These are phyloP conservation scores for Cordylochernes scorpioides DNA, from an alignment of 2,888 invertebrate species.

Conservation along the genomic window DNA sequence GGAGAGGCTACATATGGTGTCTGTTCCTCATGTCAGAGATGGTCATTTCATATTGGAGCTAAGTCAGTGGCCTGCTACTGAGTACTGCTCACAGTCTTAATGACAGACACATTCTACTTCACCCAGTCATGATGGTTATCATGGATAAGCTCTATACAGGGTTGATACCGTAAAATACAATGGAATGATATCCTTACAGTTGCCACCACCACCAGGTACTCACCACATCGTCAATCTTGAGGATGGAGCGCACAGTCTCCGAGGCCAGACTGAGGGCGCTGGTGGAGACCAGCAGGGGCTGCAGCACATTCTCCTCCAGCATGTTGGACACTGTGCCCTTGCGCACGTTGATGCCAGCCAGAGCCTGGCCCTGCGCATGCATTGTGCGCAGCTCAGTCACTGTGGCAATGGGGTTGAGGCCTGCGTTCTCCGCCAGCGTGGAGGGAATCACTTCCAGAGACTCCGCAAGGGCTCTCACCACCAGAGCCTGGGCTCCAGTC, in stretches of 20 bases:
- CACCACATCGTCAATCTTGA: constrained; percentile 98
- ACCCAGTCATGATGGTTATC: too few relatives aligned
- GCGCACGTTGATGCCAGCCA: constrained; percentile 83
- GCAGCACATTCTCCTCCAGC: constrained; percentile 82
- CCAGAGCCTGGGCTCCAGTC: constrained; percentile 78
- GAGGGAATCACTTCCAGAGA: constrained; percentile 79
- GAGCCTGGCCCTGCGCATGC: constrained; percentile 59
- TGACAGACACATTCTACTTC: too few relatives aligned
- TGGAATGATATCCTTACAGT: too few relatives aligned
- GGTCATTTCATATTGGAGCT: too few relatives aligned
- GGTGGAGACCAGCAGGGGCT: constrained; percentile 78
- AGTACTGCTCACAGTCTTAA: too few relatives aligned
- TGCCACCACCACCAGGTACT: too few relatives aligned
- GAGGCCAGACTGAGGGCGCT: constrained; percentile 79
- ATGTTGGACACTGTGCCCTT: constrained; percentile 84
- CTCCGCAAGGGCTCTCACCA: constrained; percentile 71
- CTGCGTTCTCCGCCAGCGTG: constrained; percentile 71
- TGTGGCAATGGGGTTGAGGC: constrained; percentile 71
- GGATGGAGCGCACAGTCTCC: constrained; percentile 84
- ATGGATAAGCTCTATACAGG: too few relatives aligned
- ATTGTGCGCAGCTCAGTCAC: constrained; percentile 84
- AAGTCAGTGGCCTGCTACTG: too few relatives aligned
- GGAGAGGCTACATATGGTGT: too few relatives aligned
- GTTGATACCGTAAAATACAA: too few relatives aligned
- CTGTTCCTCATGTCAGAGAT: too few relatives aligned